Conservation (phyloP, 2,888 invertebrate species). For the Ectemnius continuus region DNA sequence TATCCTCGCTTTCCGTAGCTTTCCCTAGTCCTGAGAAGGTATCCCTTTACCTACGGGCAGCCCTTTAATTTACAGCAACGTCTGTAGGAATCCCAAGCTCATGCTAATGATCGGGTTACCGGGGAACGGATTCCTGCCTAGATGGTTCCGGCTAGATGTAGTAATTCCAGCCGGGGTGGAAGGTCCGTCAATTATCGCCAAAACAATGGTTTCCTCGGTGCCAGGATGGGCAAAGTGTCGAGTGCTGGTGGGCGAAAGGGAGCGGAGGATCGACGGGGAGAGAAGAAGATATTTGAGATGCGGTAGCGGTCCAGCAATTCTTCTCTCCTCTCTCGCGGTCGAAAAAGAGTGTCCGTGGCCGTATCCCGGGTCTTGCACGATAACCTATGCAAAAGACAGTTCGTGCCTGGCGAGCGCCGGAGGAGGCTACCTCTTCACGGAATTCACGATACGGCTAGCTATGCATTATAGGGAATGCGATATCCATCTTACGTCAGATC, state of each 20-base stretch:
- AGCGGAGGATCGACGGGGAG: background rate
- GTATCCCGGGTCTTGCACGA: constrained; percentile 54
- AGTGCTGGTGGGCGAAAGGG: no score
- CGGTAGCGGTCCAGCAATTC: constrained; percentile 7
- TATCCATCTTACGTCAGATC: constrained; percentile 63
- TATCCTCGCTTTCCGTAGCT: constrained; percentile 5
- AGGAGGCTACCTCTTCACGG: constrained; percentile 45
- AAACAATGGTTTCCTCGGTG: background rate
- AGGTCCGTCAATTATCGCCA: background rate
- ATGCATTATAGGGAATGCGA: constrained; percentile 64
- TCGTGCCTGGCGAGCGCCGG: constrained; percentile 39
- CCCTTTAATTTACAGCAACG: constrained; percentile 6
- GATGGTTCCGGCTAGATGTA: background rate
- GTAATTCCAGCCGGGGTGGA: background rate
- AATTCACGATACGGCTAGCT: constrained; percentile 57
- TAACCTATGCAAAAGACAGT: constrained; percentile 64
- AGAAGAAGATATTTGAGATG: constrained; percentile 1
- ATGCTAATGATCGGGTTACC: constrained; percentile 6
- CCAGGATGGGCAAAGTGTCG: no score
- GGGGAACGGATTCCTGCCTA: background rate
- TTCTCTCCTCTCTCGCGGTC: constrained; percentile 9
- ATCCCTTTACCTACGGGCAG: constrained; percentile 4
- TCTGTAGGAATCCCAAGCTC: constrained; percentile 1
- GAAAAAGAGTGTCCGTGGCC: constrained; percentile 25
- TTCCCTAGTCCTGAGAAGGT: constrained; percentile 5